Evolutionary conservation across 2,888 invertebrate species (phyloP), one percentile per base, ranked within the genome.

Genomic region (Dascillus cervinus): DNA sequence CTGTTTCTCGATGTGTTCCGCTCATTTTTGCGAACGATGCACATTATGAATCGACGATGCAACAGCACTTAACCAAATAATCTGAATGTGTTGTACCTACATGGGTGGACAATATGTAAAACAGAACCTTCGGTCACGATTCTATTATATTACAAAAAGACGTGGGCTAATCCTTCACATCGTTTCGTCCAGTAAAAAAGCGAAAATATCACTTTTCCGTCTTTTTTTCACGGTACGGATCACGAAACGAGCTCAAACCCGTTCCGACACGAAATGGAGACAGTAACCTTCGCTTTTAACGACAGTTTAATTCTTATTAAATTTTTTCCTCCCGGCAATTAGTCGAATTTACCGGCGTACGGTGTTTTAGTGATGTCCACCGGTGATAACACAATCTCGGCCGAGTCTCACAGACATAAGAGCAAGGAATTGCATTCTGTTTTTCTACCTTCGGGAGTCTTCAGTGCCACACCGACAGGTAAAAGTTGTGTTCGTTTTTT

Each of bases 381-480:
- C 39, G 43, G 43, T 56, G 62, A 62, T 62, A 62, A 60, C 54
- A 49, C 57, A 56, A 58, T n/a, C n/a, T 58, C 58, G 55, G 47
- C 51, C 49, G 49, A 53, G 45, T 49, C 51, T 47, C 50, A 50
- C 51, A 48, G 51, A 49, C 56, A 53, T 50, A 55, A 40, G 49
- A 49, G 52, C 41, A 50, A 44, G 46, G 53, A 57, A 55, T 55
- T 47, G 54, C 55, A 55, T 56, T 56, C 51, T 53, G 53, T 53
- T 54, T 50, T 50, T 48, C 47, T 50, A 46, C 49, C 47, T 43
- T 49, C 49, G 42, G 52, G 45, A 50, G 50, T 50, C 49, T 50
- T 54, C 49, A 49, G 46, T 46, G 50, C 51, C 49, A 49, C 50
- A 50, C 53, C 53, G 55, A 53, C 60, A 60, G 58, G 58, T 58